phyloP scores from a whole-genome alignment of 2,888 invertebrate species.

The Cantharis nigra region DNA sequence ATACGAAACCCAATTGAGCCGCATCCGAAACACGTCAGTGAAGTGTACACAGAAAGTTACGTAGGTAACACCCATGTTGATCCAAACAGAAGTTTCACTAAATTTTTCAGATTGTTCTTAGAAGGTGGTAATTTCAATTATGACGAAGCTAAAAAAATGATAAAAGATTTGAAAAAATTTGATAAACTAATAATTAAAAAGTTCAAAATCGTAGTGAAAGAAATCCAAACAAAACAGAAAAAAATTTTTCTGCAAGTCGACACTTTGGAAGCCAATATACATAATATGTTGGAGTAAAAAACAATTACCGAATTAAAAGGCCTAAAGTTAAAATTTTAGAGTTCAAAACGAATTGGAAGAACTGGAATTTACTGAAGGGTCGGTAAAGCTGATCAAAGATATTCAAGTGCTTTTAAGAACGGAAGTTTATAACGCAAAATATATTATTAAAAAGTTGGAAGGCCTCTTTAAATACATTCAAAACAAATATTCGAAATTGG shows the following conservation, averaged over 20 bases:
- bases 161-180: constrained; percentile 18
- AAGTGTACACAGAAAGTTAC: constrained; percentile 6
- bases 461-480: constrained; percentile 22
- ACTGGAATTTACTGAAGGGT: constrained; percentile 35
- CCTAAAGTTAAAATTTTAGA: not conserved
- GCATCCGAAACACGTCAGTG: constrained; percentile 8
- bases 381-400: constrained; percentile 31
- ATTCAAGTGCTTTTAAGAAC: constrained; percentile 33
- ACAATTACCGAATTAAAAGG: not conserved
- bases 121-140: constrained; percentile 44
- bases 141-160: constrained; percentile 37
- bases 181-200: constrained; percentile 27
- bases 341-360: constrained; percentile 7
- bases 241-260: constrained; percentile 13
- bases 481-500: constrained; percentile 17
- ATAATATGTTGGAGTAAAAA: not conserved
- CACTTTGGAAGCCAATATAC: not conserved
- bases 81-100: not conserved
- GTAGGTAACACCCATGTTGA: not conserved
- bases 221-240: constrained; percentile 11
- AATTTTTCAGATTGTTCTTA: constrained; percentile 42
- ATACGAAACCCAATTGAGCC: constrained; percentile 15
- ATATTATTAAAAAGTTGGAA: constrained; percentile 26
- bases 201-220: constrained; percentile 7
- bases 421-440: constrained; percentile 33